These are phyloP conservation scores for Haplochromis burtoni DNA, from an alignment of 2,113 vertebrate genomes.

Conservation along the genomic window DNA sequence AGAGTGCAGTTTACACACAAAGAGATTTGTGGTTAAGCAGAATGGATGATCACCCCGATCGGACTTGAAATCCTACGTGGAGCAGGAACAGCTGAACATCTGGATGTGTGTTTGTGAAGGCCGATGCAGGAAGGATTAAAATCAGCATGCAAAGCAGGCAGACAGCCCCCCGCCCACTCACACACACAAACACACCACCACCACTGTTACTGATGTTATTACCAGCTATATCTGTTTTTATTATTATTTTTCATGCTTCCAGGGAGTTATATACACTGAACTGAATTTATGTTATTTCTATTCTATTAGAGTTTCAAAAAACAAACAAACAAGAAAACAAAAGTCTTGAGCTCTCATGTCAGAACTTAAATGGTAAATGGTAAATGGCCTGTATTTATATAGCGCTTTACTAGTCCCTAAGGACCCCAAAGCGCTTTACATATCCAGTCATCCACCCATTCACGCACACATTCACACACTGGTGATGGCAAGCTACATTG, in stretches of 20 bases:
- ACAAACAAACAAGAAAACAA: not conserved
- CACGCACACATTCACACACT: too few relatives aligned
- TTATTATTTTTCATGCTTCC: not conserved
- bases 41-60: constrained; percentile 21
- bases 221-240: not conserved
- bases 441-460: too few relatives aligned
- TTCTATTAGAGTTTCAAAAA: not conserved
- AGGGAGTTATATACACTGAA: not conserved
- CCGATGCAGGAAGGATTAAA: constrained; percentile 21
- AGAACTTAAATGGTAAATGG: too few relatives aligned
- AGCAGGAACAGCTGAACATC: constrained; percentile 24
- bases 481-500: too few relatives aligned
- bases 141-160: not conserved
- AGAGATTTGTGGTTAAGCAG: constrained; percentile 31
- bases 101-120: constrained; percentile 25
- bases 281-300: not conserved
- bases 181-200: not conserved
- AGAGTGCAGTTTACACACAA: constrained; percentile 30
- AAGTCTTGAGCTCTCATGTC: not conserved
- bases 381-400: too few relatives aligned
- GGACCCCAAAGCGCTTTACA: too few relatives aligned
- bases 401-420: too few relatives aligned
- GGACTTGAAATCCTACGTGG: constrained; percentile 3
- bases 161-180: not conserved
- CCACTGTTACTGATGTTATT: not conserved